phyloP scores from a whole-genome alignment of 2,797 vertebrate genomes.

The Choloepus didactylus region DNA sequence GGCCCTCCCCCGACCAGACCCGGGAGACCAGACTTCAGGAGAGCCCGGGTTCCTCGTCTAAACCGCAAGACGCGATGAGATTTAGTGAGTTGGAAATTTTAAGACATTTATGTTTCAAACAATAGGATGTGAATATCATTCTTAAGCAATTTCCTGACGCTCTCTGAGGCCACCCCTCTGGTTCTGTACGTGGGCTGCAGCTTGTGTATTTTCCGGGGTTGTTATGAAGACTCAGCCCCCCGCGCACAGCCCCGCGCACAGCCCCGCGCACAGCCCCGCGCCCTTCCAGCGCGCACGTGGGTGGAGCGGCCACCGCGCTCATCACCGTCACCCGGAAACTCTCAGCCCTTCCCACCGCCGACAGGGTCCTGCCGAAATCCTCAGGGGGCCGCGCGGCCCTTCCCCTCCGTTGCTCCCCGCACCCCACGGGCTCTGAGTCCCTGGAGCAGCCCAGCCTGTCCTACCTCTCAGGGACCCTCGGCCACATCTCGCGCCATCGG shows the following conservation, averaged over 20 bases:
- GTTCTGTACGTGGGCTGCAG: background rate
- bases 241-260: too few relatives aligned
- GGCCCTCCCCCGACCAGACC: too few relatives aligned
- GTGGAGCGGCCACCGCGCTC: too few relatives aligned
- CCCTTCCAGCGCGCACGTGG: too few relatives aligned
- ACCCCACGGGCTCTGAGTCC: too few relatives aligned
- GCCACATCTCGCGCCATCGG: background rate
- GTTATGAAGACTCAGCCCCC: too few relatives aligned
- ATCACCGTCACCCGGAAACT: too few relatives aligned
- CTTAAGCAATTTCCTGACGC: background rate
- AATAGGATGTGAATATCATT: background rate
- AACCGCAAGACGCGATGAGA: background rate
- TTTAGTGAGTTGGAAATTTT: background rate
- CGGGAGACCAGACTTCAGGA: background rate
- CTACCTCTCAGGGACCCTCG: background rate
- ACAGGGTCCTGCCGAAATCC: background rate
- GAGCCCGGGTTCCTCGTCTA: background rate
- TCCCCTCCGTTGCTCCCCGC: background rate
- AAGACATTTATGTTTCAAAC: background rate
- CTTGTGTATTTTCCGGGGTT: too few relatives aligned
- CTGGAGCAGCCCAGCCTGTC: background rate
- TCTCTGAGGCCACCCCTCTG: background rate
- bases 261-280: too few relatives aligned
- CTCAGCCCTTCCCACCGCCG: too few relatives aligned
- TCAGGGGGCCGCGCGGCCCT: too few relatives aligned